Percentiles rank a stretch among this genome's conserved stretches.
phyloP scores from a whole-genome alignment of 1,140 invertebrate species.

The Platyscapa corneri region DNA sequence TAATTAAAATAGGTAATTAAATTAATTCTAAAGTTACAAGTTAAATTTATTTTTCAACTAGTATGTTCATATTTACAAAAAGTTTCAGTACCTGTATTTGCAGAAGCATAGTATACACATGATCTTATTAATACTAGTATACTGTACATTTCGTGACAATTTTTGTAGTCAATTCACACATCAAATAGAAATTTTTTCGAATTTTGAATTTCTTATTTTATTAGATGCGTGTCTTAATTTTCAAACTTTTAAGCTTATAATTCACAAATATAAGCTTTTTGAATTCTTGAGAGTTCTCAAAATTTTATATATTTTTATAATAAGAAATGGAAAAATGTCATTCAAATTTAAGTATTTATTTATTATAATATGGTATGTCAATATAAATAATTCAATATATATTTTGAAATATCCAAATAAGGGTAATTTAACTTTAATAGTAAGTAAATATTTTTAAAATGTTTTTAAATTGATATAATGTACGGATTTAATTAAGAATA shows the following conservation, averaged over 20 bases:
- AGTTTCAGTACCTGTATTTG: constrained; percentile 57
- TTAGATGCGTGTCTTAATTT: background rate
- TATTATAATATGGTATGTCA: too few species aligned
- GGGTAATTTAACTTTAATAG: too few species aligned
- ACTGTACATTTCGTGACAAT: constrained; percentile 64
- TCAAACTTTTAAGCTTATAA: background rate
- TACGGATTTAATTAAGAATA: too few species aligned
- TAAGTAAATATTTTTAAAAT: too few species aligned
- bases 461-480: too few species aligned
- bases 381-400: too few species aligned
- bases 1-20: constrained; percentile 43
- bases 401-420: too few species aligned
- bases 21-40: background rate
- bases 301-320: background rate
- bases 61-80: constrained; percentile 58
- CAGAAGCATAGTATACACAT: constrained; percentile 62
- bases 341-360: background rate
- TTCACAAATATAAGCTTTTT: background rate
- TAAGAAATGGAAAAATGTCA: background rate
- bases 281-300: constrained; percentile 9
- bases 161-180: constrained; percentile 51
- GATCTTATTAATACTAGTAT: constrained; percentile 61
- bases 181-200: constrained; percentile 13
- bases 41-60: constrained; percentile 41
- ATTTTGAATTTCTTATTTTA: background rate